Base-by-base conservation (phyloP, 2,888 invertebrate species). In the Myathropa florea region DNA sequence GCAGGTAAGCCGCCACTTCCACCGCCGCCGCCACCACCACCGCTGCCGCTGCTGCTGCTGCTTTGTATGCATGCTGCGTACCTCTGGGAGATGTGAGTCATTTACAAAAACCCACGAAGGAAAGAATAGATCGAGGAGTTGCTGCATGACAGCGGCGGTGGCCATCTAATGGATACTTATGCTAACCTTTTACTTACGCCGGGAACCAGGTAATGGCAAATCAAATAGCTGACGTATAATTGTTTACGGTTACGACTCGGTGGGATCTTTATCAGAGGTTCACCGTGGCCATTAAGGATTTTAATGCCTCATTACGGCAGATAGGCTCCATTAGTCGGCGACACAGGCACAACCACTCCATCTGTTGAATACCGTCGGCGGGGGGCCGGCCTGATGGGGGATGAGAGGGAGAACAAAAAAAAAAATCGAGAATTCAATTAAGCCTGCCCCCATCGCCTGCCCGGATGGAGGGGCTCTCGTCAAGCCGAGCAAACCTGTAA, bases 31-130 rank as follows among this genome's bases (percentile, higher is more conserved):
- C 2, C 36, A 3, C 36, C 12, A 10, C 36, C 12, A 14, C n/a
- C n/a, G 39, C n/a, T 30, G 30, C 30, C 30, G 30, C 30, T 33
- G 28, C 24, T 53, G 55, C 39, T 33, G 33, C 73, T 85, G 18
- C 63, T 86, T 86, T 70, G 65, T 82, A 86, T 78, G 70, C 82
- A 65, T 67, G 63, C 57, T 72, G 71, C 68, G 76, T 83, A 18
- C 18, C 26, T 12, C 30, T n/a, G n/a, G 28, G 67, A 71, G 71
- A 77, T 83, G 77, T 77, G 77, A 76, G 67, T 77, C 77, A 83
- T 77, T 76, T 83, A 72, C 61, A 65, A 71, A 77, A 46, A 33
- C 33, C 33, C 33, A 33, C 33, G 7, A 46, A 7, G 46, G 18
- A 18, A 75, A 75, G 63, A 26, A 63, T 64, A 64, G 46, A n/a